A percentile compares a stretch with the other conserved stretches of the same genome.
Conservation (phyloP, 2,888 invertebrate genomes). For the Tenthredo amoena region DNA sequence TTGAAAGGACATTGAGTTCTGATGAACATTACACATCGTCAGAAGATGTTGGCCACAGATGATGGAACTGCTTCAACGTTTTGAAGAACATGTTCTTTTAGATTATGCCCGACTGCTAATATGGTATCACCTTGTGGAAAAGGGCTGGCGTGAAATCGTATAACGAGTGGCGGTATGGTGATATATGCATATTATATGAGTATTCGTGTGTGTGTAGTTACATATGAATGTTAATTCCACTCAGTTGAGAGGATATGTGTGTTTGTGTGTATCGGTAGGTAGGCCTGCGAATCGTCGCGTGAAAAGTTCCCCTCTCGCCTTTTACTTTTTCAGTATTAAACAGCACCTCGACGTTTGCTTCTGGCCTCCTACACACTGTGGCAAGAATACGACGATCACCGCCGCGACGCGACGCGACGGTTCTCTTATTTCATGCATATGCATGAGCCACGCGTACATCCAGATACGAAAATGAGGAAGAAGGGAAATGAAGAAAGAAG, state of each 20-base stretch:
- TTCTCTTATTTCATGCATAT: constrained; percentile 58
- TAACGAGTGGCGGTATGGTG: constrained; percentile 1
- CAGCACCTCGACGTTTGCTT: constrained; percentile 6
- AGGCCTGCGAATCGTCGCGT: constrained; percentile 24
- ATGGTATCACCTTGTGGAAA: neutral
- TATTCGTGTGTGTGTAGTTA: neutral
- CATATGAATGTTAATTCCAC: constrained; percentile 9
- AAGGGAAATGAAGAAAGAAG: neutral
- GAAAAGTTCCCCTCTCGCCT: constrained; percentile 19
- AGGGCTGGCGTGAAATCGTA: constrained; percentile 20
- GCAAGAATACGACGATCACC: constrained; percentile 32
- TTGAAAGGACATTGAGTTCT: neutral
- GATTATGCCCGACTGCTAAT: neutral
- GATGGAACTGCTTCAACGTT: neutral
- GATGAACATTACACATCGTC: neutral
- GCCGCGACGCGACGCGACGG: constrained; percentile 57
- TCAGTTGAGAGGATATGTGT: neutral
- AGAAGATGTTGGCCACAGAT: neutral
- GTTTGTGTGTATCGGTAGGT: neutral
- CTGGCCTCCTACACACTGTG: neutral
- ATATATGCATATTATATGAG: constrained; percentile 19
- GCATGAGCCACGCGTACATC: constrained; percentile 58
- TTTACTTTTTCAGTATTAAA: constrained; percentile 28
- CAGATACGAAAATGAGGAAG: constrained; percentile 24
- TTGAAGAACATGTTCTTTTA: neutral